Percentiles rank a stretch among this genome's conserved stretches.
phyloP scores from a whole-genome alignment of 2,797 vertebrate genomes.

The Rhincodon typus region DNA sequence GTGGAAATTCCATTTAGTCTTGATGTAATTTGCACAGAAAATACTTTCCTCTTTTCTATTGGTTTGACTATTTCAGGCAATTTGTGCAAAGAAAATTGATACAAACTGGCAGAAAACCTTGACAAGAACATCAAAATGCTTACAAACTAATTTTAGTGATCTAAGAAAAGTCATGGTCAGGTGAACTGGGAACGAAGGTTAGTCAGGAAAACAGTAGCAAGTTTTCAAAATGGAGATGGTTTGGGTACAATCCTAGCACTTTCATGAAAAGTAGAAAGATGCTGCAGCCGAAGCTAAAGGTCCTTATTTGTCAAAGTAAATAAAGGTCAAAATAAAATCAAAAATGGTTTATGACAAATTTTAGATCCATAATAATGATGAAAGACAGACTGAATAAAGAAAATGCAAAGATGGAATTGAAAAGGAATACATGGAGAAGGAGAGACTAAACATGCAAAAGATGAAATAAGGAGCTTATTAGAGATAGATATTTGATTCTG shows the following conservation, averaged over 20 bases:
- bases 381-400: neutral
- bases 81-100: too few species aligned
- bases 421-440: neutral
- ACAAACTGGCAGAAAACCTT: too few species aligned
- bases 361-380: neutral
- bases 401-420: neutral
- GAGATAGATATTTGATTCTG: too few species aligned
- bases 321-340: neutral
- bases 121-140: too few species aligned
- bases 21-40: neutral
- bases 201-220: neutral
- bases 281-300: neutral
- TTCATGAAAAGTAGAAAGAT: too few species aligned
- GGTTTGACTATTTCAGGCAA: neutral
- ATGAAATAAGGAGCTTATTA: too few species aligned
- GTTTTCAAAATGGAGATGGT: neutral
- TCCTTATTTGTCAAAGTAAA: neutral
- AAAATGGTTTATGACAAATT: neutral
- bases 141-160: too few species aligned
- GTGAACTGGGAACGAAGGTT: too few species aligned
- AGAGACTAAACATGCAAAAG: neutral
- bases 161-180: too few species aligned
- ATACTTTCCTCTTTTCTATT: neutral
- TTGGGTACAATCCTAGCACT: neutral
- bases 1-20: neutral